Evolutionary conservation across 2,113 vertebrate species (phyloP).

Genomic region (Sceloporus undulatus): DNA sequence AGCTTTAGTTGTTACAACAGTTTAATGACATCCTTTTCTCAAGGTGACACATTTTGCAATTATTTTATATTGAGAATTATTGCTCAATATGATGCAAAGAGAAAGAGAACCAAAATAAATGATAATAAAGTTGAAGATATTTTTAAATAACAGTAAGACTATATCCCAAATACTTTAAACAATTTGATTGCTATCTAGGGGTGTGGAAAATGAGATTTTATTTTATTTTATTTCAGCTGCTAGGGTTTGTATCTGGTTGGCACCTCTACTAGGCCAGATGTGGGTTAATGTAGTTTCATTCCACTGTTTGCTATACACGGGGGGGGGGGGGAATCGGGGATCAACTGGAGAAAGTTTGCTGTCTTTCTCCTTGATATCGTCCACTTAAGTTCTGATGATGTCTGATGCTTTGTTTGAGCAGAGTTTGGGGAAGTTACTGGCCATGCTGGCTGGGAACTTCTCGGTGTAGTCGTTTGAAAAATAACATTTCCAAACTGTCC

Average conservation of each 20-base stretch:
- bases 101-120: slow-evolving; percentile 44
- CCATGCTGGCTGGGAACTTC: too few species aligned
- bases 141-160: slow-evolving; percentile 17
- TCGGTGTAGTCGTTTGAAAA: too few species aligned
- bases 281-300: slow-evolving; percentile 33
- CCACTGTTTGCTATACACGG: slow-evolving; percentile 4
- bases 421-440: too few species aligned
- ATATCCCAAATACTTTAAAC: slow-evolving; percentile 38
- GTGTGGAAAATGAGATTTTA: slow-evolving; percentile 56
- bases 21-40: slow-evolving; percentile 12
- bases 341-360: too few species aligned
- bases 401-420: too few species aligned
- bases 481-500: too few species aligned
- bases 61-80: slow-evolving; percentile 37
- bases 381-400: too few species aligned
- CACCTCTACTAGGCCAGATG: slow-evolving; percentile 24
- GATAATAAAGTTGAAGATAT: slow-evolving; percentile 27
- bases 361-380: too few species aligned
- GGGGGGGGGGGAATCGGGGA: too few species aligned
- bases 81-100: slow-evolving; percentile 28
- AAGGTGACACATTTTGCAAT: slow-evolving; percentile 24
- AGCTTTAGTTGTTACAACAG: slow-evolving; percentile 37
- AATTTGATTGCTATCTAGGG: slow-evolving; percentile 44
- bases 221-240: slow-evolving; percentile 38
- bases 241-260: slow-evolving; percentile 43